phyloP scores from a whole-genome alignment of 1,140 invertebrate species.

The Bombus impatiens region DNA sequence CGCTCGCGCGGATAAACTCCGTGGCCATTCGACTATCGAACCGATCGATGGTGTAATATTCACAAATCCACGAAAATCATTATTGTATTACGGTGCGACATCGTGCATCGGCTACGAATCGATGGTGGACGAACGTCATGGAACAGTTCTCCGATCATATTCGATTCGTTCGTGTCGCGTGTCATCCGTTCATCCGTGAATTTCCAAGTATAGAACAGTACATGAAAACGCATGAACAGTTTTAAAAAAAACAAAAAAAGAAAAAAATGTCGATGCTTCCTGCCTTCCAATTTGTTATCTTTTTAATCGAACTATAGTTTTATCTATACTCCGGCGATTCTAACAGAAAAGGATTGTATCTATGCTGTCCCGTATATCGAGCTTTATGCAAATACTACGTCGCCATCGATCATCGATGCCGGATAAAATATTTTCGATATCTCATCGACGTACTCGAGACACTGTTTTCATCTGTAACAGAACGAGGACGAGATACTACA shows the following conservation, averaged over 20 bases:
- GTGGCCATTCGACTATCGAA: conserved; percentile 22
- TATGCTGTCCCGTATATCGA: too few species aligned
- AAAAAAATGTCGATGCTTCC: not conserved
- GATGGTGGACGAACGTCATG: not conserved
- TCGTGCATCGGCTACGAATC: not conserved
- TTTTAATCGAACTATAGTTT: not conserved
- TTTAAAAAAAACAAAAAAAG: not conserved
- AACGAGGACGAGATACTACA: too few species aligned
- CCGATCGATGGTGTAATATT: conserved; percentile 29
- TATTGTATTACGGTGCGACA: conserved; percentile 17
- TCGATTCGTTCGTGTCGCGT: conserved; percentile 3
- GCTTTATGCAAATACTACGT: not conserved
- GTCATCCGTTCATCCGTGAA: conserved; percentile 1
- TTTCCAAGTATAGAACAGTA: not conserved
- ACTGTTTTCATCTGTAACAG: not conserved
- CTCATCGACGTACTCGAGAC: conserved; percentile 6
- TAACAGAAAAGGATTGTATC: not conserved
- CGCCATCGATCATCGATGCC: conserved; percentile 7
- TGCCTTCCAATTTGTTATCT: not conserved
- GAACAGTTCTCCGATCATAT: not conserved
- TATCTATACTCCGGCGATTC: not conserved
- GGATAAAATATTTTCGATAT: conserved; percentile 30
- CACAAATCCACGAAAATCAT: conserved; percentile 35
- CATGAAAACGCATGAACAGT: not conserved
- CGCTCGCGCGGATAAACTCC: conserved; percentile 19